phyloP scores from a whole-genome alignment of 2,113 vertebrate species.

The Sylvilagus bachmani region DNA sequence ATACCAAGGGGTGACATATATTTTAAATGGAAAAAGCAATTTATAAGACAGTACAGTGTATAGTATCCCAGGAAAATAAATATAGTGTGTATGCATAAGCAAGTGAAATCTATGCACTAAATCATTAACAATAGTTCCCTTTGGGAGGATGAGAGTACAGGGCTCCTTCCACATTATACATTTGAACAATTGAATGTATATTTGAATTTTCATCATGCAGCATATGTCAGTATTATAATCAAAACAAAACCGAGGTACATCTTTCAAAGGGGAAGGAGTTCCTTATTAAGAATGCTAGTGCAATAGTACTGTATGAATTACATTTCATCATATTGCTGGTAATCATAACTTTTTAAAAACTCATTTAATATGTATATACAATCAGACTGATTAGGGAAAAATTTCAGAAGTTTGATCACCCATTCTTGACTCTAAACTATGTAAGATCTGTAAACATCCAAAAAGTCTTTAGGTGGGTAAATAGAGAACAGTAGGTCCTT shows the following conservation, averaged over 20 bases:
- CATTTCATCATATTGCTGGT: not conserved
- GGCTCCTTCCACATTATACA: not conserved
- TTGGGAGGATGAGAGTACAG: not conserved
- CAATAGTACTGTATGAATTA: not conserved
- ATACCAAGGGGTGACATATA: not conserved
- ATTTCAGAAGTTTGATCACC: not conserved
- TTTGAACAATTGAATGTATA: not conserved
- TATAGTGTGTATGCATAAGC: not conserved
- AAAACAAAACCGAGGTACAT: constrained; percentile 33
- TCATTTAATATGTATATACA: not conserved
- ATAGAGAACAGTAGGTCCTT: not conserved
- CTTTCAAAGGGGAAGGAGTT: not conserved
- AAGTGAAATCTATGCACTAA: not conserved
- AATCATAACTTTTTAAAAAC: constrained; percentile 34
- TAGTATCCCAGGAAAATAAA: constrained; percentile 23
- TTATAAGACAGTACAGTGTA: constrained; percentile 16
- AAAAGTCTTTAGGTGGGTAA: not conserved
- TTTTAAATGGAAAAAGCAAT: constrained; percentile 52
- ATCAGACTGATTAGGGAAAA: constrained; percentile 3
- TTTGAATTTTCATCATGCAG: constrained; percentile 23
- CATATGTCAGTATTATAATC: constrained; percentile 1
- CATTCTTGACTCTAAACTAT: not conserved
- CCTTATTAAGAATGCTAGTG: not conserved
- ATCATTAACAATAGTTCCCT: not conserved
- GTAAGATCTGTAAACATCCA: not conserved